Base-by-base conservation (phyloP, 2,113 vertebrate species). In the Bujurquina vittata region DNA sequence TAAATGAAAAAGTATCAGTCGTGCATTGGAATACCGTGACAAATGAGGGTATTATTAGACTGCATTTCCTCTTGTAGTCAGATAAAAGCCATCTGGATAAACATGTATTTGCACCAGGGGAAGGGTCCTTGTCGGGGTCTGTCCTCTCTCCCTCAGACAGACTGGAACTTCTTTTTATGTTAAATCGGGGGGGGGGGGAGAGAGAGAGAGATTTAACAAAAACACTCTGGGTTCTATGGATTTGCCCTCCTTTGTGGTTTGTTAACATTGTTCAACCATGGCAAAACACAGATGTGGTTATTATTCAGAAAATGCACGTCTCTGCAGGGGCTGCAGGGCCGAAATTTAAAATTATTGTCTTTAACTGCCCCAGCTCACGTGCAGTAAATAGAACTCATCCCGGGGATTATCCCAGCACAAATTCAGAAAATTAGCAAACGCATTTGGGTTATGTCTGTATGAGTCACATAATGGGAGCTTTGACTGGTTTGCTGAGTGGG, bases 71-170 rank as follows among this genome's bases (percentile, higher is more conserved):
- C 23, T 80, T 2, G 3, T 59, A 79, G 69, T 80, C 78, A 74
- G 63, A 89, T 85, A 92, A 89, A 67, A 83, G 40, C 87, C 91
- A 93, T 92, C 91, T 94, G 92, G 77, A 85, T 58, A 86, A 94
- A 94, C 87, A 91, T 65, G 33, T 58, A 69, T 33, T 62, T 78
- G 26, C 46, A 23, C 17, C 62, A 80, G 89, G 89, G 90, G 84
- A 83, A n/a, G 74, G 80, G 83, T 86, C 86, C 80, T 67, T 35
- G 57, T 89, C 29, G 10, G 60, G 81, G 81, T 75, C 89, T 63
- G 77, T 74, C 85, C 52, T 67, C 85, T 84, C 72, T 23, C 43
- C 60, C 83, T 82, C 33, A 18, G 17, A 75, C 87, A 81, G 75
- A 87, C 75, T 58, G 78, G 33, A 72, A 82, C 61, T 59, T 79